Evolutionary conservation across 2,888 invertebrate genomes (phyloP), one percentile per base, ranked within the genome.

Genomic region (Lochmaea crataegi): DNA sequence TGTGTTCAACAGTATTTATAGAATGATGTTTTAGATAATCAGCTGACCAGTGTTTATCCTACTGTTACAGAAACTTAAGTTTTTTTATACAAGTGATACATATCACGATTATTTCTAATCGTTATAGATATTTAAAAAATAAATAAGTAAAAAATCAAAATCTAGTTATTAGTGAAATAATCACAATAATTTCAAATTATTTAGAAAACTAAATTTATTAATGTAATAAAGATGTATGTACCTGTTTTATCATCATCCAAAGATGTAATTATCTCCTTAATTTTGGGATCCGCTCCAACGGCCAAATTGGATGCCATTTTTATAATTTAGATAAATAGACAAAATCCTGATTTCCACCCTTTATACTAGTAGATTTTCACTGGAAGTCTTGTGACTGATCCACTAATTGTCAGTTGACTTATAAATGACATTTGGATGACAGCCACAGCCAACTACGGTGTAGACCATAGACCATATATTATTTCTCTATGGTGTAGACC

Each of bases 201-300:
- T 38, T 58, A 22, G 16, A 58, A 11, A 58, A n/a, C 10, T 18
- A 56, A 70, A 57, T n/a, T n/a, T n/a, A 70, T 70, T 16, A 63
- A 70, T 67, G 58, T 65, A 65, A 56, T 41, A 65, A 45, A 57
- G 58, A 63, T 48, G 68, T 73, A 88, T 89, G 91, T 90, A 95
- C 95, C 95, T 85, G 94, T 94, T 90, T 94, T 95, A 83, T 95
- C 95, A 83, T 95, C 95, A 81, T 94, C 94, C 84, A 95, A 87
- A 80, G 91, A 89, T 71, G 92, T 92, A 78, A 94, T 92, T 75
- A 94, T 91, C 83, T 93, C 92, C 83, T 92, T 92, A 79, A 93
- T 92, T 84, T 90, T 89, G 75, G 89, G 84, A 77, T 87, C 86
- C 80, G 75, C 70, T 72, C 75, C 75, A 16, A 74, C 73, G 58